Evolutionary conservation across 1,140 invertebrate genomes (phyloP), one percentile per base, ranked within the genome.

Genomic region (Hylaeus anthracinus): DNA sequence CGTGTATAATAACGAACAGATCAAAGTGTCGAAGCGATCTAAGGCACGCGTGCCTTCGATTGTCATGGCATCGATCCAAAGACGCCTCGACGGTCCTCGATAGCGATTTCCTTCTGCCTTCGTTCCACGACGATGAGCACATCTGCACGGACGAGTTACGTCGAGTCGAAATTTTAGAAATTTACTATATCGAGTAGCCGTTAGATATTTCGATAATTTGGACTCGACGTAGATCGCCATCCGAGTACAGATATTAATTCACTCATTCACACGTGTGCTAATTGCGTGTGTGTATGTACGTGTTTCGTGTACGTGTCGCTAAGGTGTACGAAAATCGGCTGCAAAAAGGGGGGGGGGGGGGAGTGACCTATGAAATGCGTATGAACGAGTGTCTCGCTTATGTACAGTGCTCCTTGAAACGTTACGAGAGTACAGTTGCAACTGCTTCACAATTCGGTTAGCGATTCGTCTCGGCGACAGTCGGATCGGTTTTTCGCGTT

Each of bases 401-500:
- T 89, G 75, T 90, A 89, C 86, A 88, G 79, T 84, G 58, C 69
- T 61, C 60, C 80, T 85, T 84, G 86, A 83, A 75, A 78, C 80
- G 15, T 86, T 79, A 76, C 67, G 63, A 76, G 63, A 76, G 86
- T 86, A 86, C 64, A 73, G 78, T 86, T 80, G 73, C 60, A 74
- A 45, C 72, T 66, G 56, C 53, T 73, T 76, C 53, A 55, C 39
- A 60, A 77, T 63, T 78, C 78, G 64, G 70, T 83, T 53, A 63
- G 55, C 72, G 53, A 26, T 37, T 60, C 56, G 48, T 51, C 5
- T 71, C 48, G 1, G 39, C 6, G 3, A 1, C 10, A 1, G n/a
- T 55, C 60, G 51, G 45, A 15, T 72, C 12, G 66, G 10, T 71
- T 53, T 71, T 53, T n/a, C 15, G 37, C 39, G n/a, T 63, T 39